Evolutionary conservation across 2,113 vertebrate genomes (phyloP), one percentile per base, ranked within the genome.

Genomic region (Perca fluviatilis): DNA sequence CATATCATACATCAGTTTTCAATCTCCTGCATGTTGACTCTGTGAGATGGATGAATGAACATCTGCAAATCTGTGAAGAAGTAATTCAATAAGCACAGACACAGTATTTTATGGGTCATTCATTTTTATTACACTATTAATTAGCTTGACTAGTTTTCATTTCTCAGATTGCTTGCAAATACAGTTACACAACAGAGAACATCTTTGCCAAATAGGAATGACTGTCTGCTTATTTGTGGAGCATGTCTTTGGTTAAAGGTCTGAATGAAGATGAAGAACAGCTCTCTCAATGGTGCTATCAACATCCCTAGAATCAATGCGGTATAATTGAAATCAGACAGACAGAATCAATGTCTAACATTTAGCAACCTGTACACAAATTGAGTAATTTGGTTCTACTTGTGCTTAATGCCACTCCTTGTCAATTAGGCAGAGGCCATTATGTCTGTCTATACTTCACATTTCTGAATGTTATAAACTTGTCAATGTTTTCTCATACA

Each of bases 41-140:
- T 9, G 8, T 43, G 40, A 63, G 27, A 66, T 64, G 6, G 9
- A 80, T 25, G 25, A 53, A 46, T 23, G 27, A 30, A 11, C 33
- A 54, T 3, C 0, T n/a, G 6, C 2, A 54, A 43, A 43, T 43
- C 40, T 30, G n/a, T 46, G 56, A 27, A 47, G 36, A n/a, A 56
- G 50, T 11, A 23, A 72, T 27, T 63, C 36, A 90, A 83, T n/a
- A 73, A 65, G 46, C 64, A 86, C 30, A 84, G 43, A 88, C 46
- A 50, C 82, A 77, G 36, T 0, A n/a, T 61, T 76, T 94, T 81
- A 91, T 95, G 94, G 95, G 95, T 94, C 95, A 95, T 91, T 94
- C 91, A 68, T 85, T 94, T 95, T 96, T 95, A 96, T 95, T 95
- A 92, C 90, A 87, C 88, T 91, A 85, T 92, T 90, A 91, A 91